Conservation (phyloP, 2,888 invertebrate species). For the Osedax fenrisi region DNA sequence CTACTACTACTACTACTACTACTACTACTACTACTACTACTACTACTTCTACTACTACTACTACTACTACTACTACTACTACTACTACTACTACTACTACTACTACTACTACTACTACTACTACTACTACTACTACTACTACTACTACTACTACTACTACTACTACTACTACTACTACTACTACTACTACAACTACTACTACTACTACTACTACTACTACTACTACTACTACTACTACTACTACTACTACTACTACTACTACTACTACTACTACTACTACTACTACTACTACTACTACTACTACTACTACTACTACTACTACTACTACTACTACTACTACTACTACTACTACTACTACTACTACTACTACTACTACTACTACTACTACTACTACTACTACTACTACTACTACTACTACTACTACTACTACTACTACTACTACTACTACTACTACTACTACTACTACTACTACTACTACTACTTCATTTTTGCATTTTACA, state of each 20-base stretch:
- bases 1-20: too few species aligned
- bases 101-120: background rate
- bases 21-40: conserved; percentile 3
- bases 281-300: background rate
- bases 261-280: too few species aligned
- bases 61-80: background rate
- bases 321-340: background rate
- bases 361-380: background rate
- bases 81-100: background rate
- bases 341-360: background rate
- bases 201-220: background rate
- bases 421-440: background rate
- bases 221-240: conserved; percentile 3
- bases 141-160: background rate
- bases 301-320: background rate
- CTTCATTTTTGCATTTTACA: too few species aligned
- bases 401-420: background rate
- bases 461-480: background rate
- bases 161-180: background rate
- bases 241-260: conserved; percentile 3
- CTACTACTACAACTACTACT: background rate
- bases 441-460: background rate
- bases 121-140: background rate
- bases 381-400: background rate
- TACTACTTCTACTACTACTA: background rate